Conservation (phyloP, 2,888 invertebrate species). For the Bursaphelenchus okinawaensis region DNA sequence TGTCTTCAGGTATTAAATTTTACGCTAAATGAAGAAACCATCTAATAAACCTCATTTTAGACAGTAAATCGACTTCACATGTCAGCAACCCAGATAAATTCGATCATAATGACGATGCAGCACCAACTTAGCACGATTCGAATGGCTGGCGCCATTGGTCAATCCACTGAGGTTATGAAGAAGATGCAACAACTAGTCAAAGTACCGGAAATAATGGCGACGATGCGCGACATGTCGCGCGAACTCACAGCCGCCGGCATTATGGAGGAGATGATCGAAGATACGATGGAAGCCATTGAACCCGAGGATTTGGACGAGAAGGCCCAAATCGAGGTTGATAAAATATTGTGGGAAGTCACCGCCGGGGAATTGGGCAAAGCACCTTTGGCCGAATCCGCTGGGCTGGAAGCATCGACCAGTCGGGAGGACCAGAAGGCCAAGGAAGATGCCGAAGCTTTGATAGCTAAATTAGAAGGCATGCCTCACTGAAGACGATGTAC, state of each 20-base stretch:
- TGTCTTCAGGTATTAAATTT: neutral
- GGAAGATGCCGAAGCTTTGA: slow-evolving; percentile 28
- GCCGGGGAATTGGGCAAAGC: slow-evolving; percentile 53
- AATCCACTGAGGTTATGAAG: slow-evolving; percentile 97
- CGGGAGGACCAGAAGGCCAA: slow-evolving; percentile 17
- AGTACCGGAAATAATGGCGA: slow-evolving; percentile 85
- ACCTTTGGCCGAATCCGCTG: slow-evolving; percentile 39
- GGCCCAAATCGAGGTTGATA: slow-evolving; percentile 68
- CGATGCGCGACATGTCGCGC: slow-evolving; percentile 93
- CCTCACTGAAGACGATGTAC: slow-evolving; percentile 5
- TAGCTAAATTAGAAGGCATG: slow-evolving; percentile 23
- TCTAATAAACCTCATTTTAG: slow-evolving; percentile 26
- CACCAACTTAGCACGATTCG: slow-evolving; percentile 88
- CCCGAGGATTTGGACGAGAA: slow-evolving; percentile 88
- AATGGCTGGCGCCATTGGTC: slow-evolving; percentile 66
- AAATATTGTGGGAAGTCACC: slow-evolving; percentile 54
- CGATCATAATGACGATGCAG: slow-evolving; percentile 93
- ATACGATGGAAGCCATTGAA: slow-evolving; percentile 83
- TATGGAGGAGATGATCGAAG: slow-evolving; percentile 97
- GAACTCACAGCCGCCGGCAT: slow-evolving; percentile 93
- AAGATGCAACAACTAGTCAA: slow-evolving; percentile 79
- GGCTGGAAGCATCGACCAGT: slow-evolving; percentile 19
- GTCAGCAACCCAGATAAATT: slow-evolving; percentile 93
- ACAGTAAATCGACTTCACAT: slow-evolving; percentile 84
- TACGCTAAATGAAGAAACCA: no score